Percentiles rank a stretch among this genome's conserved stretches.
phyloP scores from a whole-genome alignment of 2,113 vertebrate species.

The Edolisoma coerulescens region DNA sequence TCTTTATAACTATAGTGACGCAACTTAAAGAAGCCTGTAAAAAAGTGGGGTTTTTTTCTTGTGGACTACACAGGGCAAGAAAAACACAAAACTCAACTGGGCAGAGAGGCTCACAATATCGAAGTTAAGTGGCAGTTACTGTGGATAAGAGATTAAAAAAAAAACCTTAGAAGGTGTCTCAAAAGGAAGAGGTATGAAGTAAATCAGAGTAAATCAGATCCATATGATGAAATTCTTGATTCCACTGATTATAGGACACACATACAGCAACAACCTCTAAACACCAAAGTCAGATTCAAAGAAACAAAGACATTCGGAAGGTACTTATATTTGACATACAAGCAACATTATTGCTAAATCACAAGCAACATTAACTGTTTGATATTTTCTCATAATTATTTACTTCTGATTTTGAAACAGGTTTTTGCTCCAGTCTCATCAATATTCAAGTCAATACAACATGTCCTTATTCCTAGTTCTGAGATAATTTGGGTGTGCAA shows the following conservation, averaged over 20 bases:
- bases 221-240: not conserved
- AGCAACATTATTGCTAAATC: not conserved
- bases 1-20: not conserved
- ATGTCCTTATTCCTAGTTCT: not conserved
- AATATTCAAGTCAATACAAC: not conserved
- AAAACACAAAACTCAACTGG: not conserved
- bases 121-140: not conserved
- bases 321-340: not conserved
- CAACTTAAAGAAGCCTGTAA: not conserved
- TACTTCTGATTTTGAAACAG: not conserved
- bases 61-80: not conserved
- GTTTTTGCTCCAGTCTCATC: not conserved
- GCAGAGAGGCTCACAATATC: not conserved
- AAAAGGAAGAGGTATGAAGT: not conserved
- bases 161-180: not conserved
- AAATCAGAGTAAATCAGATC: not conserved
- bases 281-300: not conserved
- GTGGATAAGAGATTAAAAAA: not conserved
- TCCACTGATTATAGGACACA: not conserved
- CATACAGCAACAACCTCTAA: not conserved
- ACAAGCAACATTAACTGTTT: not conserved
- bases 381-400: not conserved
- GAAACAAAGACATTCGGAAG: not conserved
- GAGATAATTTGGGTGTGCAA: not conserved
- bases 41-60: fast-evolving